These are phyloP conservation scores for Cryptoleucopteryx plumbea DNA, from an alignment of 2,113 vertebrate genomes.

Conservation along the genomic window DNA sequence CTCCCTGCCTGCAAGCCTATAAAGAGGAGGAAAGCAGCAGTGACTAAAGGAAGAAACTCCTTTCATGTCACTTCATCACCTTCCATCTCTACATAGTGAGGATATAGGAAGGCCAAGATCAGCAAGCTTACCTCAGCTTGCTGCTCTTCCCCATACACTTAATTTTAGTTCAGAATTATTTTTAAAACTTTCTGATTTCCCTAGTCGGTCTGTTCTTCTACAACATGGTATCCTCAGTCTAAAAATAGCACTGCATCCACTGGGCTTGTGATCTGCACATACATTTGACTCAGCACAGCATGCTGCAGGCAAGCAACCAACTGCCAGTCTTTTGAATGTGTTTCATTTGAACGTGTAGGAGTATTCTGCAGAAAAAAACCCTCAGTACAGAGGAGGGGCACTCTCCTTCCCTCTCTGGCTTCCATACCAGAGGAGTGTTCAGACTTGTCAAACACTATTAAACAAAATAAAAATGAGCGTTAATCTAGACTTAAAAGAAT, in stretches of 20 bases:
- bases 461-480: background rate
- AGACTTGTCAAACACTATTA: constrained; percentile 20
- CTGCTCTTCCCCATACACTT: background rate
- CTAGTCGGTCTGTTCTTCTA: background rate
- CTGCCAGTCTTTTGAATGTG: background rate
- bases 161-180: constrained; percentile 33
- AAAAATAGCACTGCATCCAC: constrained; percentile 50
- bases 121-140: background rate
- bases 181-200: constrained; percentile 27
- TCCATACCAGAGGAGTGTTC: background rate
- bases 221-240: constrained; percentile 17
- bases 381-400: background rate
- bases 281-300: constrained; percentile 60
- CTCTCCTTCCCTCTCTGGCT: background rate
- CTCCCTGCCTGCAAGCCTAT: background rate
- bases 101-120: background rate
- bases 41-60: background rate
- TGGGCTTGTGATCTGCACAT: constrained; percentile 56
- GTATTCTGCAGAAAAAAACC: background rate
- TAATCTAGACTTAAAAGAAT: background rate
- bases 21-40: background rate
- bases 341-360: background rate
- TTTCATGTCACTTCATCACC: background rate
- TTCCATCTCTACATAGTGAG: background rate
- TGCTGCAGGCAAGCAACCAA: constrained; percentile 42